A percentile compares a stretch with the other conserved stretches of the same genome.
These are phyloP conservation scores for Drosophila seguyi DNA, from an alignment of 1,140 invertebrate species.

Conservation along the genomic window DNA sequence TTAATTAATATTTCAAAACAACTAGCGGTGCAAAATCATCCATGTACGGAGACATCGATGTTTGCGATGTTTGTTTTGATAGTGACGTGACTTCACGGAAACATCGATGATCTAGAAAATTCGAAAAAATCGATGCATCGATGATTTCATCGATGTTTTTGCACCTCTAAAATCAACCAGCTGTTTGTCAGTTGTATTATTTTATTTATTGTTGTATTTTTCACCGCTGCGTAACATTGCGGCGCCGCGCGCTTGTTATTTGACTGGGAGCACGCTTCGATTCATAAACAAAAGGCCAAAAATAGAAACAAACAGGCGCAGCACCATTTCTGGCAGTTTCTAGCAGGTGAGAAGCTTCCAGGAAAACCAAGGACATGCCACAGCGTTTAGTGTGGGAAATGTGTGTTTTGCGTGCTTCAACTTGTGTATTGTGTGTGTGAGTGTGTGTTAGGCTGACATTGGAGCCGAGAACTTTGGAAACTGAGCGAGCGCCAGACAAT, in stretches of 20 bases:
- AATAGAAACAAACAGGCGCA: conserved; percentile 57
- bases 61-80: too few species aligned
- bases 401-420: conserved; percentile 11
- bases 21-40: too few species aligned
- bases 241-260: conserved; percentile 24
- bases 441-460: conserved; percentile 37
- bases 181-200: conserved; percentile 45
- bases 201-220: conserved; percentile 55
- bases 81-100: too few species aligned
- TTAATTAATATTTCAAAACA: too few species aligned
- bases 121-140: too few species aligned
- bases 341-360: conserved; percentile 68
- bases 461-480: conserved; percentile 24
- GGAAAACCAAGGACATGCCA: conserved; percentile 59
- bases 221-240: conserved; percentile 52
- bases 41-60: too few species aligned
- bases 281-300: conserved; percentile 76
- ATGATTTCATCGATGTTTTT: too few species aligned
- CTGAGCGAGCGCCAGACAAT: conserved; percentile 22
- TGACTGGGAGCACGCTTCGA: conserved; percentile 13
- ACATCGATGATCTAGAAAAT: too few species aligned
- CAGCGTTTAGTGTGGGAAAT: conserved; percentile 1
- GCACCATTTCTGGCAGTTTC: conserved; percentile 41
- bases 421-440: conserved; percentile 13
- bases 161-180: too few species aligned